Conservation (phyloP, 2,113 vertebrate species). For the Fulica atra region DNA sequence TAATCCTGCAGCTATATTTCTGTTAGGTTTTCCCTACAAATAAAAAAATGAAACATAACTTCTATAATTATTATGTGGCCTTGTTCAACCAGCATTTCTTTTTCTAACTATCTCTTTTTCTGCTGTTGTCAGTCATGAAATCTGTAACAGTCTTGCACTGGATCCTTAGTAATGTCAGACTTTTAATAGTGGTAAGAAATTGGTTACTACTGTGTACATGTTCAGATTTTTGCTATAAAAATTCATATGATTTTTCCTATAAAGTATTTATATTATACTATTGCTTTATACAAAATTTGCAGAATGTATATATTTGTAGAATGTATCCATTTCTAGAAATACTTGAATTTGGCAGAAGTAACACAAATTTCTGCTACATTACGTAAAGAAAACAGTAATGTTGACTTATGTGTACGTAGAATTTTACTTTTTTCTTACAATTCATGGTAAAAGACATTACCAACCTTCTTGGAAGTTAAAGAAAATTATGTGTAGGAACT, state of each 20-base stretch:
- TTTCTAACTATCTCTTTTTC: constrained; percentile 2
- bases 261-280: not conserved
- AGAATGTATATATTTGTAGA: not conserved
- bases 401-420: not conserved
- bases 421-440: not conserved
- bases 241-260: not conserved
- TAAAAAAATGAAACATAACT: not conserved
- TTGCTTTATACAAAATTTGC: not conserved
- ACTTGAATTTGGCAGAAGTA: not conserved
- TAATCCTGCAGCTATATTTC: not conserved
- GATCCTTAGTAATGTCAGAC: constrained; percentile 12
- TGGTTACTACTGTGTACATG: not conserved
- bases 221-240: not conserved
- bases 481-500: not conserved
- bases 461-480: not conserved
- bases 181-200: constrained; percentile 39
- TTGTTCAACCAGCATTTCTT: not conserved
- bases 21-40: not conserved
- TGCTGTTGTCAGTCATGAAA: constrained; percentile 8
- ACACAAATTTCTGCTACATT: not conserved
- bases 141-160: constrained; percentile 11
- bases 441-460: not conserved
- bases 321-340: not conserved
- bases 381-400: not conserved
- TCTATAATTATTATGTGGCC: not conserved